Base-by-base conservation (phyloP, 2,888 invertebrate species). In the Globia sparganii region DNA sequence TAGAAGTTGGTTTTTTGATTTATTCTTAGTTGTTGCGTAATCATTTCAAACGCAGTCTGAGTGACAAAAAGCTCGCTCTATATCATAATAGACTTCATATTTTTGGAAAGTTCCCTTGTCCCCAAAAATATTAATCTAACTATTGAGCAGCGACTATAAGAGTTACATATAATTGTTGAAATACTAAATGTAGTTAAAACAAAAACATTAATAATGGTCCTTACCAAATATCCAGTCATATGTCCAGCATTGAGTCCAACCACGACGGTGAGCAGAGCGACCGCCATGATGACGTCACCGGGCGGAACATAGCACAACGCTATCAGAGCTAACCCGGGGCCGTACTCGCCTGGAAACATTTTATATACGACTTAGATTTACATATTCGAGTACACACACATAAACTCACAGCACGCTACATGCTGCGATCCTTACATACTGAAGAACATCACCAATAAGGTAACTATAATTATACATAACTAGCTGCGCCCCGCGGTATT, bases 201-300 rank as follows among this genome's bases (percentile, higher is more conserved):
- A 31, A 67, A 67, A 25, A 31, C 1, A 2, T 43, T 18, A 25
- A 11, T 4, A 4, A 28, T 2, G 2, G 5, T n/a, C 15, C 77
- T 82, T 87, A 97, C 97, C 94, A 98, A 97, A 91, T 97, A 98
- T 37, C 98, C 98, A 72, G 98, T 97, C 88, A 97, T 98, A 59
- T 97, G 97, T 11, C 98, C 97, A 5, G 98, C 97, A 89, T 98
- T 98, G 8, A 98, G 96, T 0, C 98, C 97, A 0, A 98, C 98
- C 0, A 98, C 97, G 0, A 97, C 75, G 0, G 98, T 97, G 0
- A 98, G 95, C 21, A 98, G 91, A 0, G 92, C 91, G 0, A 98
- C 97, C 0, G 98, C 98, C 28, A 97, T 79, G 0, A 93, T 91
- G 0, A 97, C 92, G 65, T 97, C 96, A 11, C 95, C 95, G 0